phyloP scores from a whole-genome alignment of 2,113 vertebrate species.

The Tupaia tana region DNA sequence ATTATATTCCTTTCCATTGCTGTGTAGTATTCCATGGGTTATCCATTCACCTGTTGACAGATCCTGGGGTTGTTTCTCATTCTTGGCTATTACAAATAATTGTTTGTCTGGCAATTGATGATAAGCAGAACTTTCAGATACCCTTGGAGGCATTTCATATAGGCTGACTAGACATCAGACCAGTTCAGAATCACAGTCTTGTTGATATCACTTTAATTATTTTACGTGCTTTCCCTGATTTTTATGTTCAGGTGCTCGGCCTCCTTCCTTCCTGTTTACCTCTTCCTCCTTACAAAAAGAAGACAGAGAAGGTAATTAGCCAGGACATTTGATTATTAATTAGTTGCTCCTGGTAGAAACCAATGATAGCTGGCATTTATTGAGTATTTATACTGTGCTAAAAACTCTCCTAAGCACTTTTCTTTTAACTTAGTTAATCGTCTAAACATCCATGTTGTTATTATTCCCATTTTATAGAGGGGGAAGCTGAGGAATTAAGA shows the following conservation, averaged over 20 bases:
- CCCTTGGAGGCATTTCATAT: not conserved
- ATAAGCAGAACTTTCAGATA: not conserved
- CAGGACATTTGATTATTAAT: not conserved
- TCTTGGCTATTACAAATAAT: not conserved
- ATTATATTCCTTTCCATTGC: not conserved
- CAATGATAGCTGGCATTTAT: not conserved
- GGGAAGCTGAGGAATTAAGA: not conserved
- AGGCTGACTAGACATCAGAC: not conserved
- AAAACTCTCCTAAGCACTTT: not conserved
- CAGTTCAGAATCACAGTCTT: not conserved
- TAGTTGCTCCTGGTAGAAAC: conserved; percentile 13
- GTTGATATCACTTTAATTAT: not conserved
- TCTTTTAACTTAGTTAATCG: conserved; percentile 18
- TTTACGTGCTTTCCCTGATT: not conserved
- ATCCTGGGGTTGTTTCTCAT: not conserved
- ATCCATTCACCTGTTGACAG: not conserved
- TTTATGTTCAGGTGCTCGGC: not conserved
- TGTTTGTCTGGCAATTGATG: not conserved
- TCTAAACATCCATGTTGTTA: not conserved
- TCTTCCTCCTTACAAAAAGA: not conserved
- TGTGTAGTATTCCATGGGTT: not conserved
- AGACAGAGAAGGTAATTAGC: not conserved
- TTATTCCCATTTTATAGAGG: not conserved
- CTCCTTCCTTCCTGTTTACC: not conserved
- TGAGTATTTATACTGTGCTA: not conserved